Conservation (phyloP, 2,888 invertebrate species). For the Pseudoips prasinana region DNA sequence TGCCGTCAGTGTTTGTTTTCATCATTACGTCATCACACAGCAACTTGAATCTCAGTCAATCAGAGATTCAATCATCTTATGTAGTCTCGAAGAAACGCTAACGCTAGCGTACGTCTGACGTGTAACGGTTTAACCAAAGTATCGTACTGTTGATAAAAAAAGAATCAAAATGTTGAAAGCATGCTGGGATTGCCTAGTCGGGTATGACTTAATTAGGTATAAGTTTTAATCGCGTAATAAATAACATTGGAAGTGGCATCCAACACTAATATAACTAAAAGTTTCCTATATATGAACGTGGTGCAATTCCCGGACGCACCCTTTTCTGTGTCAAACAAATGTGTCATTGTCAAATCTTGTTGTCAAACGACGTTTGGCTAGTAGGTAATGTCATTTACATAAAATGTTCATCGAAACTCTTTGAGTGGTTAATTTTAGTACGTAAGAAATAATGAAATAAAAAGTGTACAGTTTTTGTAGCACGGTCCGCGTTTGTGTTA, state of each 20-base stretch:
- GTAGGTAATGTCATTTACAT: too few relatives aligned
- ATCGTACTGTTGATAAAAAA: too few relatives aligned
- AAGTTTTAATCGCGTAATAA: constrained; percentile 4
- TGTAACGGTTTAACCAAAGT: constrained; percentile 35
- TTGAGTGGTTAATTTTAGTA: too few relatives aligned
- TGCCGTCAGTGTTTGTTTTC: constrained; percentile 62
- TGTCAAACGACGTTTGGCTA: too few relatives aligned
- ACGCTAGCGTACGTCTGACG: constrained; percentile 34
- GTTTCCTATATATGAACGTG: constrained; percentile 8
- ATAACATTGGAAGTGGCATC: too few relatives aligned
- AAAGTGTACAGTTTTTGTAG: too few relatives aligned
- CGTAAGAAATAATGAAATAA: too few relatives aligned
- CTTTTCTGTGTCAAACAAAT: constrained; percentile 25
- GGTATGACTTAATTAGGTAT: constrained; percentile 55
- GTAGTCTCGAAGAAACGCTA: constrained; percentile 38
- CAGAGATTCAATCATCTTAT: constrained; percentile 34
- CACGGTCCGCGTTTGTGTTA: too few relatives aligned
- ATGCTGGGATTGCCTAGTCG: constrained; percentile 69
- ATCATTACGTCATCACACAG: constrained; percentile 66
- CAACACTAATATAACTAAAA: too few relatives aligned
- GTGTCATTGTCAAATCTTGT: neutral
- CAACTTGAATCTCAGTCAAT: constrained; percentile 44
- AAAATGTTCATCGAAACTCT: too few relatives aligned
- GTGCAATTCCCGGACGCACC: constrained; percentile 23
- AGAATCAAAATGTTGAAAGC: constrained; percentile 63